Percentiles rank a stretch among this genome's conserved stretches.
phyloP scores from a whole-genome alignment of 1,140 invertebrate genomes.

The Drosophila athabasca region DNA sequence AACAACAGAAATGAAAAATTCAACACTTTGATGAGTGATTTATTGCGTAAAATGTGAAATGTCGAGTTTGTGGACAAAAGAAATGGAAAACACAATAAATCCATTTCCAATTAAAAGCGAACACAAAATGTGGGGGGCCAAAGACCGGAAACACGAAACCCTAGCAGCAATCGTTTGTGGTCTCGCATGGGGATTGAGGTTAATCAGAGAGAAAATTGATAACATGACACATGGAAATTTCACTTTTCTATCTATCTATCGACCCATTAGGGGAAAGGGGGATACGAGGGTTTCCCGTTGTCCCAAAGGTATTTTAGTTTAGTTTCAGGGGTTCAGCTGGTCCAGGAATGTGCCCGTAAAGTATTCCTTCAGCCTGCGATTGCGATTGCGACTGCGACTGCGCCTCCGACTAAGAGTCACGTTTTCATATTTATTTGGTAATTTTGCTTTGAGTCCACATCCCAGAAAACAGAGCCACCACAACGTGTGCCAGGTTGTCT shows the following conservation, averaged over 20 bases:
- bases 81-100: conserved; percentile 49
- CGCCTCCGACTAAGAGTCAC: conserved; percentile 44
- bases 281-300: background rate
- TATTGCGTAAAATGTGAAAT: conserved; percentile 39
- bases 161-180: conserved; percentile 47
- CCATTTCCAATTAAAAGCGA: conserved; percentile 48
- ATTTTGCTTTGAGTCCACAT: conserved; percentile 39
- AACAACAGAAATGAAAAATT: conserved; percentile 7
- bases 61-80: conserved; percentile 58
- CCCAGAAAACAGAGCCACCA: conserved; percentile 36
- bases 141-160: conserved; percentile 58
- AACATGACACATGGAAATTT: conserved; percentile 51
- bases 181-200: conserved; percentile 54
- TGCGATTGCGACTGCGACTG: background rate
- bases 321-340: conserved; percentile 1
- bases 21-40: conserved; percentile 21
- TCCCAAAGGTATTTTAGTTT: conserved; percentile 13
- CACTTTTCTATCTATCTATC: conserved; percentile 40
- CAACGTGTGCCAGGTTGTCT: conserved; percentile 77
- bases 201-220: conserved; percentile 62
- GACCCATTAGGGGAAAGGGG: background rate
- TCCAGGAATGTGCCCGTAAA: conserved; percentile 5
- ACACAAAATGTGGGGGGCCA: background rate
- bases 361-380: background rate
- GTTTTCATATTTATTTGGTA: conserved; percentile 75